These are phyloP conservation scores for Margarornis squamiger DNA, from an alignment of 2,797 vertebrate species.

Conservation along the genomic window DNA sequence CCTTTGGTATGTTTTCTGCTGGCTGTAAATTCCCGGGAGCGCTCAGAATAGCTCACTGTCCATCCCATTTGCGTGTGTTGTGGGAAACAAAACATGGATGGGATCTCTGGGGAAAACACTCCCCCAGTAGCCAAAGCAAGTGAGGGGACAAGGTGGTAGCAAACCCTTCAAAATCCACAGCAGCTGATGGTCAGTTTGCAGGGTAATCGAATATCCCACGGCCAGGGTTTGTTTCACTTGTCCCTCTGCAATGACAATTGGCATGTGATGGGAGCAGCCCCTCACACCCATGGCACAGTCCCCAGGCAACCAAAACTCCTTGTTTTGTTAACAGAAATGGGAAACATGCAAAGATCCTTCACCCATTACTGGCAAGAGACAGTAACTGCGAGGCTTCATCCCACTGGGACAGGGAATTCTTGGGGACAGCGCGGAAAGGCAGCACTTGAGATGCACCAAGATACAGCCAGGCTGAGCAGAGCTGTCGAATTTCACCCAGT, in stretches of 20 bases:
- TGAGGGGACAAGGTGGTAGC: neutral
- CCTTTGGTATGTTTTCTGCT: neutral
- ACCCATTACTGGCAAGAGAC: neutral
- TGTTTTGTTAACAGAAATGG: neutral
- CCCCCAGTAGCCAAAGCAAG: neutral
- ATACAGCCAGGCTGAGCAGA: neutral
- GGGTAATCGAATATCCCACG: neutral
- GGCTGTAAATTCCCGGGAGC: neutral
- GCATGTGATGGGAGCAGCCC: neutral
- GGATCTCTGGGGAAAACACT: neutral
- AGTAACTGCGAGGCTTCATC: neutral
- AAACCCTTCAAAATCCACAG: neutral
- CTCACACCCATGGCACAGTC: rapidly evolving
- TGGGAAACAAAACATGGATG: conserved; percentile 1
- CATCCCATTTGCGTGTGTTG: neutral
- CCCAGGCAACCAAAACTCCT: neutral
- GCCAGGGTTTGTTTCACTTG: neutral
- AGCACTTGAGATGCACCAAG: neutral
- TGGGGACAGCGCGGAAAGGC: neutral
- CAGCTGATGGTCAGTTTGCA: neutral
- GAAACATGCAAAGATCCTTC: neutral
- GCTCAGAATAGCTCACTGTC: conserved; percentile 1
- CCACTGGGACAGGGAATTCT: neutral
- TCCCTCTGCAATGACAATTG: neutral
- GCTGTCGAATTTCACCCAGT: neutral